phyloP scores from a whole-genome alignment of 2,797 vertebrate genomes.

The Brotula barbata region DNA sequence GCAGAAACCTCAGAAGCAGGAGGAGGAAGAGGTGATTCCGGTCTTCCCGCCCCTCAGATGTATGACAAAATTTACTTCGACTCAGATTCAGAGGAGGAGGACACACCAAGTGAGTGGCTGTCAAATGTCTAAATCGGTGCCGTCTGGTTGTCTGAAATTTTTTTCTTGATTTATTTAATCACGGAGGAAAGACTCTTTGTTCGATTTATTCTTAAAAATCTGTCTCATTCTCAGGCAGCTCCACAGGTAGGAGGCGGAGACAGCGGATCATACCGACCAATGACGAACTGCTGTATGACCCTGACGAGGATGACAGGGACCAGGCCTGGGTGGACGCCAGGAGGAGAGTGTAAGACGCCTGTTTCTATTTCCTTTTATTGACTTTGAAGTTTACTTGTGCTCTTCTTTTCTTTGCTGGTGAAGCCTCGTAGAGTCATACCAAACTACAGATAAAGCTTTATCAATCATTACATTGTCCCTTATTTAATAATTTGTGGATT shows the following conservation, averaged over 20 bases:
- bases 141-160: no score
- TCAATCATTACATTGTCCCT: no score
- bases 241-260: slow-evolving; percentile 66
- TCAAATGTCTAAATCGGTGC: no score
- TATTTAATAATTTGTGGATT: no score
- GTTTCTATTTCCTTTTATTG: not conserved
- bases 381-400: no score
- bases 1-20: slow-evolving; percentile 15
- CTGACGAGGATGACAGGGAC: slow-evolving; percentile 89
- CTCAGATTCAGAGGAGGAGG: slow-evolving; percentile 88
- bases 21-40: fast-evolving
- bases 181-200: no score
- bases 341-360: slow-evolving; percentile 80
- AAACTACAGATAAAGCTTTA: no score
- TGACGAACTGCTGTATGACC: slow-evolving; percentile 94
- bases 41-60: slow-evolving; percentile 43
- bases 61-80: slow-evolving; percentile 95
- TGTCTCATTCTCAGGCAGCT: slow-evolving; percentile 63
- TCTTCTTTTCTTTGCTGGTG: no score
- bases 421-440: no score
- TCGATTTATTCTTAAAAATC: no score
- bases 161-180: no score
- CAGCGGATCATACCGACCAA: slow-evolving; percentile 84
- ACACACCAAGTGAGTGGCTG: slow-evolving; percentile 67
- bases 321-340: slow-evolving; percentile 93